Percentiles rank a stretch among this genome's conserved stretches.
Evolutionary conservation across 37 sponge, comb jelly and placozoan species (phyloP).

Genomic region (Hormiphora californensis): DNA sequence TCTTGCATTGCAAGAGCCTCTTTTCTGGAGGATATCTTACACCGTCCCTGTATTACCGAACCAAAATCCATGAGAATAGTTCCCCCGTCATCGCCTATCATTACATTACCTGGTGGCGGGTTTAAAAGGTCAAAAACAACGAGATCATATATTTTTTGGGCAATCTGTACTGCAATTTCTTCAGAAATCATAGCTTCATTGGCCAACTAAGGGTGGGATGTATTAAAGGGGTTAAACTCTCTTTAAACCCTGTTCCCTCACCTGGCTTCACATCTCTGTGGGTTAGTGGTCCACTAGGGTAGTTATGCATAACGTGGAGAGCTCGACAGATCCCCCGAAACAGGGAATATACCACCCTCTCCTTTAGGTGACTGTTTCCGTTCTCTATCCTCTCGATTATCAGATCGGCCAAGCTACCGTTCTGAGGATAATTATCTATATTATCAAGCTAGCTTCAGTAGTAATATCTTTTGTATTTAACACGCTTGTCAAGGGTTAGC

Average conservation of each 20-base stretch:
- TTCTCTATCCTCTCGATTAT: background rate
- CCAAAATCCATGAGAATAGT: slow-evolving; percentile 49
- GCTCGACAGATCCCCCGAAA: slow-evolving; percentile 30
- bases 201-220: too few species aligned
- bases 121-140: too few species aligned
- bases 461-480: too few species aligned
- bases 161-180: too few species aligned
- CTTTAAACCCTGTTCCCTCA: background rate
- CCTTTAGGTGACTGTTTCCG: slow-evolving; percentile 12
- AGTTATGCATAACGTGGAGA: slow-evolving; percentile 49
- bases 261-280: slow-evolving; percentile 51
- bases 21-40: slow-evolving; percentile 21
- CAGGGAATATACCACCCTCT: slow-evolving; percentile 5
- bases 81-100: background rate
- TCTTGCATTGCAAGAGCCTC: slow-evolving; percentile 52
- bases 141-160: too few species aligned
- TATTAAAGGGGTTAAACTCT: background rate
- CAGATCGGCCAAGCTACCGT: background rate
- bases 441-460: too few species aligned
- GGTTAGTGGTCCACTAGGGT: slow-evolving; percentile 39
- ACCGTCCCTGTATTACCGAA: slow-evolving; percentile 18
- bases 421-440: background rate
- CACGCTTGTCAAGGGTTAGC: too few species aligned
- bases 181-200: too few species aligned
- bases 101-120: slow-evolving; percentile 40